phyloP scores from a whole-genome alignment of 2,797 vertebrate species.

The Anabas testudineus region DNA sequence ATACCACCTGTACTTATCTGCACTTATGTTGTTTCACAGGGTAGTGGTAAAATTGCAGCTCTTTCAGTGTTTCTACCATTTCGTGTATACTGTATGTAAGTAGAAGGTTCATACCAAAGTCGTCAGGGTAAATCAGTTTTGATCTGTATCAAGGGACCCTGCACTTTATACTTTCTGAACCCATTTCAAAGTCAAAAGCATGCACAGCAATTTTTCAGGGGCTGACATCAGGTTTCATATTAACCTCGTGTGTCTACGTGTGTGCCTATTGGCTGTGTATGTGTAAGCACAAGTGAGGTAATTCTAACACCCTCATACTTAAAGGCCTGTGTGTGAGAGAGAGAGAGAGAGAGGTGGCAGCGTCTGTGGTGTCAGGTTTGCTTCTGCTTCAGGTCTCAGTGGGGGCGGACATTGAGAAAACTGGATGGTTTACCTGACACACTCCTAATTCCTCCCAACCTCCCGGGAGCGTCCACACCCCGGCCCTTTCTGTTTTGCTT shows the following conservation, averaged over 20 bases:
- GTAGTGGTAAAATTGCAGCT: constrained; percentile 62
- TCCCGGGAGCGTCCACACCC: constrained; percentile 50
- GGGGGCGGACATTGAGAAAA: constrained; percentile 62
- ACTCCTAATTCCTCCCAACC: constrained; percentile 60
- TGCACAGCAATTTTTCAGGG: constrained; percentile 41
- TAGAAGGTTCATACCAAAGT: constrained; percentile 59
- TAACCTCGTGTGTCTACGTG: constrained; percentile 25
- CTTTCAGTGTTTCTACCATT: constrained; percentile 58
- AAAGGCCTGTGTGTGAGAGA: constrained; percentile 17
- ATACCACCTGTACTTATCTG: constrained; percentile 68
- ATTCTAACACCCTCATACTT: constrained; percentile 51
- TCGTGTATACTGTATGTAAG: constrained; percentile 30
- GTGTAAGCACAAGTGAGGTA: constrained; percentile 49
- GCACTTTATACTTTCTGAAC: constrained; percentile 60
- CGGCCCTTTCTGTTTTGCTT: constrained; percentile 35
- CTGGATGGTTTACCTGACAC: constrained; percentile 72
- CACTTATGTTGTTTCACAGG: constrained; percentile 64
- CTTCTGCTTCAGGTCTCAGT: constrained; percentile 64
- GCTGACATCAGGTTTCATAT: constrained; percentile 65
- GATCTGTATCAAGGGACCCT: constrained; percentile 53
- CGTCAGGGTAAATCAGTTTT: constrained; percentile 63
- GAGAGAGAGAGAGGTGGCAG: constrained; percentile 29
- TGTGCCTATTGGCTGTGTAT: constrained; percentile 4
- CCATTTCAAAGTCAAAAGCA: constrained; percentile 56
- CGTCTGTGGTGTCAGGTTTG: constrained; percentile 66